Base-by-base conservation (phyloP, 2,888 invertebrate genomes). In the Lasioglossum lativentre region DNA sequence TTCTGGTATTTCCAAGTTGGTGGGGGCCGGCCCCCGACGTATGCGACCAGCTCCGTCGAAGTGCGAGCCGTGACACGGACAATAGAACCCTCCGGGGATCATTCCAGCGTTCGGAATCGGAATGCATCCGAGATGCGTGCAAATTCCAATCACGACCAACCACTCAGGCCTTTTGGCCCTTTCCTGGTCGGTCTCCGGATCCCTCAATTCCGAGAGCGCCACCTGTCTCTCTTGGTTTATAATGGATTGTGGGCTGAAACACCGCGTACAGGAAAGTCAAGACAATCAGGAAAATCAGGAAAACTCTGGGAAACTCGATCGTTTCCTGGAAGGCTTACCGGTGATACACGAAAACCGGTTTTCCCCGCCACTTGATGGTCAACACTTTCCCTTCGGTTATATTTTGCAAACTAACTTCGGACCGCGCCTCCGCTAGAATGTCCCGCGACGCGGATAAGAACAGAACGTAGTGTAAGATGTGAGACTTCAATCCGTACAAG, bases 61-160 rank as follows among this genome's bases (percentile, higher is more conserved):
- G 94, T 98, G 98, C 80, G 97, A 97, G 2, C 98, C 98, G 92
- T 98, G 98, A 93, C 98, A 98, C 0, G 98, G 98, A 91, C 98
- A 98, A 93, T 97, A 98, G 95, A 96, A 98, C 6, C 98, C 98
- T 23, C 97, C 97, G 1, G 93, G 91, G 92, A 95, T 97, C 81
- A 97, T 97, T 8, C 97, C 97, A 6, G 96, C 94, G 88, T 96
- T 96, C 0, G 97, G 96, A 78, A 98, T 96, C 2, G 98, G 98
- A 56, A 98, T 97, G 95, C 98, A 98, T 30, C 98, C 98, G 78
- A 98, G 95, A 95, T 98, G 98, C 16, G 98, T 98, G 94, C 98
- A 98, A 87, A 98, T 97, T 75, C 98, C 98, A 82, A 98, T 95
- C 2, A 98, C 96, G 42, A 98, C 95, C 59, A 98, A 96, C 97